Base-by-base conservation (phyloP, 2,888 invertebrate species). In the Trissoscelio sp. region DNA sequence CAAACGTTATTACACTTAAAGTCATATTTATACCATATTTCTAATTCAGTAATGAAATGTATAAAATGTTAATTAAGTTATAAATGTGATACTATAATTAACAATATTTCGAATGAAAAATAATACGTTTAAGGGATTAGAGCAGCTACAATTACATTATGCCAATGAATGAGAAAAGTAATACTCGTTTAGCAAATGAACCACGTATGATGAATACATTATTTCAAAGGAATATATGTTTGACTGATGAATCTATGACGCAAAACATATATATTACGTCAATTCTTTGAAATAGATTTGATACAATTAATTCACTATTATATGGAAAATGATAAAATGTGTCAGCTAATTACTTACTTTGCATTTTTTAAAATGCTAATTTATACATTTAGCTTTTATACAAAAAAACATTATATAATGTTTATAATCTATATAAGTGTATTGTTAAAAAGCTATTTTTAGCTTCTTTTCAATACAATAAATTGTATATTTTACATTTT, bases 211-310 rank as follows among this genome's bases (percentile, higher is more conserved):
- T 34, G 34, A 34, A 34, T 34, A 9, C 11, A 34, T 34, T 37
- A 37, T n/a, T 3, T 4, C 37, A 37, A n/a, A 37, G 3, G 24
- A 7, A 37, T 7, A 37, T 3, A 37, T 34, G 37, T 37, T 37
- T 37, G n/a, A 37, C 37, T 37, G 37, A 37, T 37, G 37, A 37
- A 37, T 37, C n/a, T 37, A 37, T 37, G 37, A 37, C 37, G 37
- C 37, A 37, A 37, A 37, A 37, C 7, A 31, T 31, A 9, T 37
- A 24, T 6, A n/a, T 37, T 37, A 37, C 37, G 37, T 37, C 37
- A 37, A 4, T 37, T 37, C 37, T 37, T 37, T 37, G 37, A 37
- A 37, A n/a, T 37, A 0, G n/a, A 37, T 37, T 37, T 37, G 37
- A 37, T 37, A 37, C 37, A 37, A 37, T 37, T 37, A 37, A 37